Evolutionary conservation across 2,888 invertebrate genomes (phyloP).

Genomic region (Ophion obscuratus): DNA sequence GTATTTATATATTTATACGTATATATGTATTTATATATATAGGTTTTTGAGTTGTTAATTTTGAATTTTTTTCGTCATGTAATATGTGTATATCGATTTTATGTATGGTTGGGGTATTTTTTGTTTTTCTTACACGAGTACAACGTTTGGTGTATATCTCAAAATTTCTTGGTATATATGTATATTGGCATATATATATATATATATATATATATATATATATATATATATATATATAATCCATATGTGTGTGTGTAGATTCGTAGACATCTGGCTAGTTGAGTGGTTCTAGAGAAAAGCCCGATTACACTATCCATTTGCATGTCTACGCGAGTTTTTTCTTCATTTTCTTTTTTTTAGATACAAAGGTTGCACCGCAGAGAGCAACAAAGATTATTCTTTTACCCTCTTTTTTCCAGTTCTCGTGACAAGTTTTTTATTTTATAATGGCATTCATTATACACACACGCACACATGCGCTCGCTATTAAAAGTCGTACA

Average conservation of each 20-base stretch:
- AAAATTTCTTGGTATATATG: conserved; percentile 13
- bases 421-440: conserved; percentile 38
- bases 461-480: conserved; percentile 34
- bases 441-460: conserved; percentile 35
- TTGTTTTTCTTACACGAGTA: conserved; percentile 20
- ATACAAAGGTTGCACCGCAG: conserved; percentile 55
- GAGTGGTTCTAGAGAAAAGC: conserved; percentile 62
- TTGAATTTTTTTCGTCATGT: conserved; percentile 5
- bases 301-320: conserved; percentile 70
- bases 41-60: background rate
- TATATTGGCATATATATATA: conserved; percentile 19
- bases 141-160: conserved; percentile 37
- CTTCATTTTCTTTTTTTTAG: conserved; percentile 39
- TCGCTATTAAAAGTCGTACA: conserved; percentile 30
- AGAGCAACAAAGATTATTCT: conserved; percentile 42
- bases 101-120: conserved; percentile 5
- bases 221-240: conserved; percentile 26
- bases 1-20: conserved; percentile 35
- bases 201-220: conserved; percentile 21
- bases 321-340: conserved; percentile 56
- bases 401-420: conserved; percentile 59
- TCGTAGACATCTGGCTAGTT: conserved; percentile 65
- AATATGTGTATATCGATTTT: conserved; percentile 29
- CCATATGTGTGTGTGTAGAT: background rate
- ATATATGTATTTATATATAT: conserved; percentile 19